A percentile compares a stretch with the other conserved stretches of the same genome.
Conservation (phyloP, 53 echinoderm and acorn worm species). For the Mesocentrotus franciscanus region DNA sequence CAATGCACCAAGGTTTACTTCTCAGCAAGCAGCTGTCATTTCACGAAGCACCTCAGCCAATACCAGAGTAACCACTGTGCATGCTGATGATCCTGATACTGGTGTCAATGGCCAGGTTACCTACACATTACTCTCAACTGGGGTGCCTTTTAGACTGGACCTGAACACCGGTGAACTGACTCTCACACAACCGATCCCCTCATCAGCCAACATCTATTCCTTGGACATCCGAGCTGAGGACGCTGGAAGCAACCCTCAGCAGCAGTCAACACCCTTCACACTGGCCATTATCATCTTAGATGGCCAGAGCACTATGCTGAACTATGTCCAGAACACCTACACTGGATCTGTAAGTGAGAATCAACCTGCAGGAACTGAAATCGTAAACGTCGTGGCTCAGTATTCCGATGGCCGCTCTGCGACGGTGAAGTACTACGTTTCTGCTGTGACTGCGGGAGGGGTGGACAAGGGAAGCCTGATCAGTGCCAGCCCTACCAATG, state of each 20-base stretch:
- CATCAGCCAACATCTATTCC: slow-evolving; percentile 68
- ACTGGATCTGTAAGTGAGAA: slow-evolving; percentile 75
- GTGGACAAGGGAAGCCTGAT: slow-evolving; percentile 74
- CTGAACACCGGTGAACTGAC: slow-evolving; percentile 76
- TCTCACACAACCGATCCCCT: slow-evolving; percentile 68
- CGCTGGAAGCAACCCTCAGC: slow-evolving; percentile 72
- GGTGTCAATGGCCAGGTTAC: slow-evolving; percentile 87
- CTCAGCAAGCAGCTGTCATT: slow-evolving; percentile 80
- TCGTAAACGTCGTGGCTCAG: slow-evolving; percentile 78
- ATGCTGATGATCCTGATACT: slow-evolving; percentile 83
- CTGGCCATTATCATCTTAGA: slow-evolving; percentile 81
- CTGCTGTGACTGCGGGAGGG: slow-evolving; percentile 73
- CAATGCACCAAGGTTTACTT: slow-evolving; percentile 84
- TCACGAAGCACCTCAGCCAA: slow-evolving; percentile 54
- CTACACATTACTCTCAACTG: slow-evolving; percentile 69
- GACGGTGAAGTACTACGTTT: slow-evolving; percentile 82
- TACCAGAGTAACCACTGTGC: slow-evolving; percentile 75
- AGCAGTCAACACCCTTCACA: slow-evolving; percentile 52
- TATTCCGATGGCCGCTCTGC: slow-evolving; percentile 74
- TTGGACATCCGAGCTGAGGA: slow-evolving; percentile 78
- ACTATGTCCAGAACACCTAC: slow-evolving; percentile 74
- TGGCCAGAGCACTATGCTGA: slow-evolving; percentile 70
- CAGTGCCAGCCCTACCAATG: slow-evolving; percentile 64
- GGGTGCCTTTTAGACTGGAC: slow-evolving; percentile 81
- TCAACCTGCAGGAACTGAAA: slow-evolving; percentile 70